These are phyloP conservation scores for Meteorus colon DNA, from an alignment of 2,888 invertebrate genomes.

Conservation along the genomic window DNA sequence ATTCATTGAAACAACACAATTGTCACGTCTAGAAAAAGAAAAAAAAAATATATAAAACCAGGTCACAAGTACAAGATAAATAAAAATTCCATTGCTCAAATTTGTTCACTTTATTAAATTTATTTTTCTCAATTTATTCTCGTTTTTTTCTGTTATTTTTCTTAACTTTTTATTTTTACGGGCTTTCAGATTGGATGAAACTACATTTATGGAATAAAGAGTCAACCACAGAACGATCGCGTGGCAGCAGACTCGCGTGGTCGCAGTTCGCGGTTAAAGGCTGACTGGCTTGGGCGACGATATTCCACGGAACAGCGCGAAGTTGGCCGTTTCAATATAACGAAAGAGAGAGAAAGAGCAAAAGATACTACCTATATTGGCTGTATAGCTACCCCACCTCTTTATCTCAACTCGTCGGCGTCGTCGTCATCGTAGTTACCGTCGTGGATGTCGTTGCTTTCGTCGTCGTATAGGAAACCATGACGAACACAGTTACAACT, in stretches of 20 bases:
- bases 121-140: not conserved
- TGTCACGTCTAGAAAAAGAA: not conserved
- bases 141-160: not conserved
- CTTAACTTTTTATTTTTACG: not conserved
- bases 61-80: too few species aligned
- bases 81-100: too few species aligned
- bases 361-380: slow-evolving; percentile 19
- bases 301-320: slow-evolving; percentile 60
- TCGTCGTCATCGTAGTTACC: slow-evolving; percentile 30
- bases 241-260: slow-evolving; percentile 41
- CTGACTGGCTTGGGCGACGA: slow-evolving; percentile 65
- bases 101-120: too few species aligned
- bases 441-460: not conserved
- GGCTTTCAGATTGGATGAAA: slow-evolving; percentile 6
- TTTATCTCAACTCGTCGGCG: slow-evolving; percentile 25
- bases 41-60: too few species aligned
- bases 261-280: slow-evolving; percentile 65
- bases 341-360: slow-evolving; percentile 18
- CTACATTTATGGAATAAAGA: slow-evolving; percentile 39
- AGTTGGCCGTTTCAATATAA: slow-evolving; percentile 50
- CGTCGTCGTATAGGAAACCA: slow-evolving; percentile 11
- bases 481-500: slow-evolving; percentile 16
- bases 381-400: slow-evolving; percentile 28
- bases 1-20: not conserved
- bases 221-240: slow-evolving; percentile 22